Evolutionary conservation across 2,113 vertebrate species (phyloP), one percentile per base, ranked within the genome.

Genomic region (Serinus canaria): DNA sequence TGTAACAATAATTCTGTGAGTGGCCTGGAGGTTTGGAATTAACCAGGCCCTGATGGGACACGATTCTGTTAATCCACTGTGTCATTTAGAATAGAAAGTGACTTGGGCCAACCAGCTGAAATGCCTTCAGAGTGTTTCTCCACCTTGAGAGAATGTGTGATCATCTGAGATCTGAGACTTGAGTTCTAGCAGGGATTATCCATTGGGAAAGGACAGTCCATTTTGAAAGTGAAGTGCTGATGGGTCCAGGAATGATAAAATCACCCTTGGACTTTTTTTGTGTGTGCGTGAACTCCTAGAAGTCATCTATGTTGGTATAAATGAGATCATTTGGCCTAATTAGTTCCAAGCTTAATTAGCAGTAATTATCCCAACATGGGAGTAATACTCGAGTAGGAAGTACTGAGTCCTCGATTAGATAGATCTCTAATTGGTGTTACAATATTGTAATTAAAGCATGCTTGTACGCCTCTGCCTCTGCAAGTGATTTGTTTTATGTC

Each of bases 361-460:
- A 98, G 98, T 98, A 98, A 98, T 98, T 98, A 98, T 98, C 98
- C 98, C 98, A 98, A 98, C 98, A 98, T 98, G 98, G 98, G 98
- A 98, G 98, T 98, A 98, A 98, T 98, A 98, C 98, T 97, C 95
- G 90, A 98, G 98, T 98, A 98, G 98, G 98, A 98, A 98, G 97
- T 98, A 98, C 97, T 85, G 97, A 98, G 98, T 98, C 97, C 98
- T 98, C 97, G 97, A 98, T 98, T 98, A 98, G 98, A 98, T 98
- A 97, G 98, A 98, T 98, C 98, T 98, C 98, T 98, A 98, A 98
- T 98, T 98, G 98, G 97, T 98, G 98, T 98, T 98, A 98, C 98
- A 98, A 98, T 98, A 98, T 98, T 98, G 98, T 98, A 98, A 98
- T 98, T 98, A 98, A 98, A 98, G 97, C 96, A 96, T 98, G 98